Percentiles rank a stretch among this genome's conserved stretches.
These are phyloP conservation scores for Campoplex capitator DNA, from an alignment of 2,888 invertebrate species.

Conservation along the genomic window DNA sequence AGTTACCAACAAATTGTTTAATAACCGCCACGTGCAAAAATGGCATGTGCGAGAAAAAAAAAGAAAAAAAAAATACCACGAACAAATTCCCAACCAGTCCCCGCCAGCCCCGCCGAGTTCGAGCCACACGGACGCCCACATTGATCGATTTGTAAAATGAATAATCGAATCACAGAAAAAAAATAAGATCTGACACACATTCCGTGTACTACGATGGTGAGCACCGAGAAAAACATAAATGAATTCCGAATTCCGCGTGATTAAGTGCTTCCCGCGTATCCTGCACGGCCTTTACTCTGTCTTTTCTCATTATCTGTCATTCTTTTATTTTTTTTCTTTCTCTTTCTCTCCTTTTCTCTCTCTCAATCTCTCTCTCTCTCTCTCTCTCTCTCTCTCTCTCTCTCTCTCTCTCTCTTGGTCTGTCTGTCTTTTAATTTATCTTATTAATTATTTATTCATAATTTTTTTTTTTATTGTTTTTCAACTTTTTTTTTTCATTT, in stretches of 20 bases:
- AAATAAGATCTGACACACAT: constrained; percentile 69
- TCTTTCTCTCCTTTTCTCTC: constrained; percentile 46
- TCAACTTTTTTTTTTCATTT: constrained; percentile 20
- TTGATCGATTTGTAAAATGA: constrained; percentile 74
- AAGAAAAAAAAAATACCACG: constrained; percentile 65
- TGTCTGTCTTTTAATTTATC: constrained; percentile 45
- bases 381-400: constrained; percentile 1
- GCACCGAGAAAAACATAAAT: constrained; percentile 81
- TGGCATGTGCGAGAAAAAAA: constrained; percentile 57
- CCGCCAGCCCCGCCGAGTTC: constrained; percentile 85
- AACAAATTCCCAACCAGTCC: constrained; percentile 75
- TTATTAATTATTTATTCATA: constrained; percentile 43
- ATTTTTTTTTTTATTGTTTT: constrained; percentile 59
- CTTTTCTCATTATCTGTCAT: constrained; percentile 68
- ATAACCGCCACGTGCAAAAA: constrained; percentile 40
- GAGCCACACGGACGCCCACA: constrained; percentile 82
- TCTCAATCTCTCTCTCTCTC: constrained; percentile 65
- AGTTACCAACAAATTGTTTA: constrained; percentile 45
- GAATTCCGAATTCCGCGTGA: constrained; percentile 79
- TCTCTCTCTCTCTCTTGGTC: constrained; percentile 61
- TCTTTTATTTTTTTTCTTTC: constrained; percentile 50
- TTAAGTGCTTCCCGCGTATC: constrained; percentile 72
- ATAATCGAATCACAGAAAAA: constrained; percentile 75
- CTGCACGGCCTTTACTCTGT: constrained; percentile 72
- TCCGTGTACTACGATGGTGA: constrained; percentile 81